Base-by-base conservation (phyloP, 2,888 invertebrate species). In the Agapostemon virescens region DNA sequence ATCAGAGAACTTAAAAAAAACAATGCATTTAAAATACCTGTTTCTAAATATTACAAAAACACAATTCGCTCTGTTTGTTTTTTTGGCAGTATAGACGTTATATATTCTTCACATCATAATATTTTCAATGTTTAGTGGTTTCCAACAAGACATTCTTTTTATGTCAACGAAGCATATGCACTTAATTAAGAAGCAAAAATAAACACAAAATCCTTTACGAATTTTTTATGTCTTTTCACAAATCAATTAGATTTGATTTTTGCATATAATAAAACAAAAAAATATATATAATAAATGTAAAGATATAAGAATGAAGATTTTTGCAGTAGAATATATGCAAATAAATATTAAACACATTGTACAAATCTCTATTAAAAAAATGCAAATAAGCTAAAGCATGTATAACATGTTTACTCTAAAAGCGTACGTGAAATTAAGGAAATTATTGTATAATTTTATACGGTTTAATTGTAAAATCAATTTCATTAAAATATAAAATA, bases 321-420 rank as follows among this genome's bases (percentile, higher is more conserved):
- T 52, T 23, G 26, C 13, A 23, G 26, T 55, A 68, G 33, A 55
- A 67, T 26, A 75, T 42, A 69, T 52, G 13, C 68, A 74, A 66
- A 69, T 71, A 66, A 79, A 69, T 63, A 70, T 79, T 83, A 66
- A 74, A 76, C 61, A 83, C 26, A 23, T 58, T 1, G 36, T 73
- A 63, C n/a, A 63, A 13, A 42, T 63, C 42, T 26, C 74, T 66
- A 42, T 64, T 23, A 38, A 26, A 83, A 78, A 83, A 79, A 67
- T 68, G 49, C 52, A 69, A 55, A 81, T 64, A 81, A 69, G 52
- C 70, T 82, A 73, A 68, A 75, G 74, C 67, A 74, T 76, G 49
- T 73, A 79, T 67, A 81, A 79, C 30, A 69, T 69, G 61, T 80
- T 69, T 71, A 78, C 36, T 74, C 72, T 85, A 83, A 77, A 81